Conservation (phyloP, 2,888 invertebrate species). For the Pandemis cinnamomeana region DNA sequence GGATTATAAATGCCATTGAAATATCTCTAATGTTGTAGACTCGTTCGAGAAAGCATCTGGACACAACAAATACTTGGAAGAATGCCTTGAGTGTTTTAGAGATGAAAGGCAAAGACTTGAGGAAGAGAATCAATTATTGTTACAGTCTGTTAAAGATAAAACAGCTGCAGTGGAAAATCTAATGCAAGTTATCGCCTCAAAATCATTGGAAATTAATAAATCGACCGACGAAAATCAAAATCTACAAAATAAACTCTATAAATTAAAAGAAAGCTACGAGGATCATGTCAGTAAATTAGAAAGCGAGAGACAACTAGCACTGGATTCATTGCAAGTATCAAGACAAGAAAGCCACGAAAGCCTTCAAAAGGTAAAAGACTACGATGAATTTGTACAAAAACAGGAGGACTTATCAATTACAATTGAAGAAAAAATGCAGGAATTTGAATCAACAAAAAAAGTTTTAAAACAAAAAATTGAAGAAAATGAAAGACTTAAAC, state of each 20-base stretch:
- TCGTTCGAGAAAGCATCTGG: slow-evolving; percentile 63
- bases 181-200: slow-evolving; percentile 57
- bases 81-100: slow-evolving; percentile 57
- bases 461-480: slow-evolving; percentile 49
- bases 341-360: slow-evolving; percentile 68
- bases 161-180: slow-evolving; percentile 62
- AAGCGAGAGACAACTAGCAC: slow-evolving; percentile 59
- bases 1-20: neutral
- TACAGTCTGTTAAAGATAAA: slow-evolving; percentile 60
- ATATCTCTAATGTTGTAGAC: slow-evolving; percentile 52
- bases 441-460: slow-evolving; percentile 53
- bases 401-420: slow-evolving; percentile 52
- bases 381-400: slow-evolving; percentile 52
- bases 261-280: slow-evolving; percentile 55
- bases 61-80: slow-evolving; percentile 65
- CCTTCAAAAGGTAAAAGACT: slow-evolving; percentile 61
- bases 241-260: slow-evolving; percentile 56
- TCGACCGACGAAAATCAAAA: slow-evolving; percentile 58
- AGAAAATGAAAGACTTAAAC: slow-evolving; percentile 53
- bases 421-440: slow-evolving; percentile 49
- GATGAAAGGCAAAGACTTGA: slow-evolving; percentile 56
- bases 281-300: slow-evolving; percentile 55
- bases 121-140: slow-evolving; percentile 56
- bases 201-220: slow-evolving; percentile 64
- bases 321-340: slow-evolving; percentile 59